A percentile compares a stretch with the other conserved stretches of the same genome.
Evolutionary conservation across 2,888 invertebrate genomes (phyloP).

Genomic region (Trachelus stipa): DNA sequence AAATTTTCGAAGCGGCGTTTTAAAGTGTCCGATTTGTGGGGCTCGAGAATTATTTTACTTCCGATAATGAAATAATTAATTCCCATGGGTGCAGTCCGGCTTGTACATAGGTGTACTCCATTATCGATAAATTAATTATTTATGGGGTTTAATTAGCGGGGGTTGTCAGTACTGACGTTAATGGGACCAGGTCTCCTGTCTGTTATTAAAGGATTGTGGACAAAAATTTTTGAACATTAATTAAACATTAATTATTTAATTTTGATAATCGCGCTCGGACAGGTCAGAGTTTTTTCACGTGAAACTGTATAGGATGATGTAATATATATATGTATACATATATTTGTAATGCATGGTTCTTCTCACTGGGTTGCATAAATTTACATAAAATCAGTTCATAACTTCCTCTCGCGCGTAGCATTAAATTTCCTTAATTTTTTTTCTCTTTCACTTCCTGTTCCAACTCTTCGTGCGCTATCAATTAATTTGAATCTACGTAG

Average conservation of each 20-base stretch:
- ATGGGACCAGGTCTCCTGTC: not conserved
- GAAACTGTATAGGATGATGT: not conserved
- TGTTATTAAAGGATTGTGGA: not conserved
- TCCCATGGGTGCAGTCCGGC: not conserved
- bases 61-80: not conserved
- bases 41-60: not conserved
- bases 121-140: not conserved
- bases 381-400: conserved; percentile 36
- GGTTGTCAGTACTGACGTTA: not conserved
- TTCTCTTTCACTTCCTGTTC: conserved; percentile 3
- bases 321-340: too few species aligned
- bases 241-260: not conserved
- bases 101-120: not conserved
- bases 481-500: not conserved
- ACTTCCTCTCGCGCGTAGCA: not conserved
- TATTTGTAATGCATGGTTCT: too few species aligned
- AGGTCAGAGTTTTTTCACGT: not conserved
- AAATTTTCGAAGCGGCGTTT: not conserved
- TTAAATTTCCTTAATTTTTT: conserved; percentile 1
- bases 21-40: not conserved
- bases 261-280: not conserved
- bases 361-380: conserved; percentile 39
- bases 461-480: not conserved
- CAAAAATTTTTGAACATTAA: not conserved
- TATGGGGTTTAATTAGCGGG: not conserved